Conservation (phyloP, 2,888 invertebrate genomes). For the Leptogaster cylindrica region DNA sequence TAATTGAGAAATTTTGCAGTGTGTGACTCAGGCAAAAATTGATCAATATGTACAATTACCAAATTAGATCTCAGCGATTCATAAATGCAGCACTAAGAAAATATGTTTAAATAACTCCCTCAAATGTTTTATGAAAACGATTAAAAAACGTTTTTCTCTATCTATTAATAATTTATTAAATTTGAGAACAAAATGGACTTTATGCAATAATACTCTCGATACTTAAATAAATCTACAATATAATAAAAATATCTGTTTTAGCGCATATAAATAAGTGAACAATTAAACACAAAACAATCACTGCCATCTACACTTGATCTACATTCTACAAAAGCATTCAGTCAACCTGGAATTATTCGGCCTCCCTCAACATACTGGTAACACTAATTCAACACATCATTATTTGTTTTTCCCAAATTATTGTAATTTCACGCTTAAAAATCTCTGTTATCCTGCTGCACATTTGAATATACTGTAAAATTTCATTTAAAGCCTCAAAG, state of each 20-base stretch:
- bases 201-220: slow-evolving; percentile 32
- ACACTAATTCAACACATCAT: slow-evolving; percentile 4
- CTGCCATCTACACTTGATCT: slow-evolving; percentile 8
- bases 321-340: slow-evolving; percentile 25
- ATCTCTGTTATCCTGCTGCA: too few species aligned
- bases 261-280: slow-evolving; percentile 27
- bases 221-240: slow-evolving; percentile 33
- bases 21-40: too few species aligned
- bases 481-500: too few species aligned
- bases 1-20: too few species aligned
- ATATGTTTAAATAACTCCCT: too few species aligned
- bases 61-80: neutral
- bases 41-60: neutral
- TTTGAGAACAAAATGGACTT: slow-evolving; percentile 5
- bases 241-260: slow-evolving; percentile 19
- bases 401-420: neutral
- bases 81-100: neutral
- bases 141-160: too few species aligned
- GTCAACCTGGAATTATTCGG: slow-evolving; percentile 15
- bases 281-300: slow-evolving; percentile 20
- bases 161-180: slow-evolving; percentile 36
- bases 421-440: too few species aligned
- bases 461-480: too few species aligned
- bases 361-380: slow-evolving; percentile 18
- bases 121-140: too few species aligned